Conservation (phyloP, 2,888 invertebrate species). For the Ectemnius continuus region DNA sequence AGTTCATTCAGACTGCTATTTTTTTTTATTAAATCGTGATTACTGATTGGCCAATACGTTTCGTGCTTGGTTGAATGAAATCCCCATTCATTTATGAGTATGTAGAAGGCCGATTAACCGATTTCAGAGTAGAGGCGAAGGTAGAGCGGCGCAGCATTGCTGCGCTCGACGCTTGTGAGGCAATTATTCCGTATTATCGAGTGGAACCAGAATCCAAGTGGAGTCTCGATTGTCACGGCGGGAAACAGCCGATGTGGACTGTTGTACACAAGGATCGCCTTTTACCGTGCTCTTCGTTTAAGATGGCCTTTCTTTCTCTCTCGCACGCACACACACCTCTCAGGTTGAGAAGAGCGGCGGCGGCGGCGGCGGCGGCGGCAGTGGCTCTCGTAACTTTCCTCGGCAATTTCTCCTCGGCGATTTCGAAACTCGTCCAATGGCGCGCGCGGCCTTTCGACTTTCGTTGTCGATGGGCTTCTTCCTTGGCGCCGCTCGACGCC, state of each 20-base stretch:
- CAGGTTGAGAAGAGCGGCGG: background rate
- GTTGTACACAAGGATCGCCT: conserved; percentile 22
- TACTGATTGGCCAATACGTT: too few relatives aligned
- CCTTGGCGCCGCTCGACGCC: conserved; percentile 32
- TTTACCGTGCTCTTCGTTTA: conserved; percentile 44
- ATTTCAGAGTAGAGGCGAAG: background rate
- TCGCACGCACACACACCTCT: background rate
- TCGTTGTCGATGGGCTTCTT: conserved; percentile 43
- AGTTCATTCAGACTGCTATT: too few relatives aligned
- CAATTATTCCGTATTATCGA: conserved; percentile 16
- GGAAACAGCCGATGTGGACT: background rate
- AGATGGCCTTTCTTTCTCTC: conserved; percentile 3
- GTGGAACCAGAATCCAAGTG: background rate
- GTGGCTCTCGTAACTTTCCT: conserved; percentile 59
- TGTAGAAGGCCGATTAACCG: conserved; percentile 23
- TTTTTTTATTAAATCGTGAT: too few relatives aligned
- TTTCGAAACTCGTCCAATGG: conserved; percentile 60
- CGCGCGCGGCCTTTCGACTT: conserved; percentile 58
- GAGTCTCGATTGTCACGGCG: background rate
- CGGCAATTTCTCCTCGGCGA: conserved; percentile 54
- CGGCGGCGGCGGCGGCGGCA: background rate
- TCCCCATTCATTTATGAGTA: conserved; percentile 41
- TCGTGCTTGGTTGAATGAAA: conserved; percentile 23
- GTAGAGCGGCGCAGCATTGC: background rate
- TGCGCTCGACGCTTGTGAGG: background rate